Percentiles rank a stretch among this genome's conserved stretches.
Conservation (phyloP, 2,888 invertebrate species). For the Brachypterus glaber region DNA sequence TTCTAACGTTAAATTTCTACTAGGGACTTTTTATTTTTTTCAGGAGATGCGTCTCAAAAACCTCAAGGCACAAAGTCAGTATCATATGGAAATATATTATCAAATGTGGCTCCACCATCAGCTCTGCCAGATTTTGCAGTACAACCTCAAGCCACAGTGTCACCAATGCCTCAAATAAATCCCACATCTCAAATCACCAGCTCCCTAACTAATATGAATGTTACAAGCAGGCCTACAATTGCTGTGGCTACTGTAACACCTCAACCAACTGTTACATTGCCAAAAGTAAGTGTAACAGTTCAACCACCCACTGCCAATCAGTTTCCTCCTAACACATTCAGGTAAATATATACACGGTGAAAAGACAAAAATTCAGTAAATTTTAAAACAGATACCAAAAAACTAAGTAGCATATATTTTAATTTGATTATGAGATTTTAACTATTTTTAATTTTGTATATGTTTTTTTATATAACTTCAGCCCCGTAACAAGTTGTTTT, state of each 20-base stretch:
- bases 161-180: conserved; percentile 13
- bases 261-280: conserved; percentile 10
- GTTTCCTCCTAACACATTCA: conserved; percentile 37
- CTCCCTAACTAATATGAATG: neutral
- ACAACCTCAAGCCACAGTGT: conserved; percentile 30
- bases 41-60: too few species aligned
- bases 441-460: too few species aligned
- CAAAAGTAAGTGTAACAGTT: conserved; percentile 9
- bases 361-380: too few species aligned
- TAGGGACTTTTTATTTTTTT: too few species aligned
- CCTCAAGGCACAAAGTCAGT: too few species aligned
- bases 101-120: conserved; percentile 59
- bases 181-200: conserved; percentile 16
- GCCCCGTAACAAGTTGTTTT: too few species aligned
- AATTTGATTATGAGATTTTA: too few species aligned
- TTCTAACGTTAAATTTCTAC: too few species aligned
- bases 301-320: conserved; percentile 16
- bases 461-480: too few species aligned
- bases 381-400: too few species aligned
- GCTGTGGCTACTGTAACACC: conserved; percentile 7
- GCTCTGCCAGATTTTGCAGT: conserved; percentile 57
- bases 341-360: conserved; percentile 27
- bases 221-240: conserved; percentile 7
- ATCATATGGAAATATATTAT: conserved; percentile 50
- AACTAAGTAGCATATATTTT: too few species aligned